phyloP scores from a whole-genome alignment of 2,113 vertebrate genomes.

The Brachypodius melanocephalos region DNA sequence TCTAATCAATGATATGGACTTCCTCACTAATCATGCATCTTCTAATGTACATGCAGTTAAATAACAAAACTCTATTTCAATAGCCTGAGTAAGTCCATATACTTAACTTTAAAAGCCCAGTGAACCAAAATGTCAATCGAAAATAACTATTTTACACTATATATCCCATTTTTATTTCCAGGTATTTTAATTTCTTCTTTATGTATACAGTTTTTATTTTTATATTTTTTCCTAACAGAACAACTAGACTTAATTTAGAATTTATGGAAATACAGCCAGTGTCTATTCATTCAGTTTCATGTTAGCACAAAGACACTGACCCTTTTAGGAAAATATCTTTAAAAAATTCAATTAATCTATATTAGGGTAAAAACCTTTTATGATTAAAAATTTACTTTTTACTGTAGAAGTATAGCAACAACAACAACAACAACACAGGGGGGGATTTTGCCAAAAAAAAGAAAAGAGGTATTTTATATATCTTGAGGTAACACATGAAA shows the following conservation, averaged over 20 bases:
- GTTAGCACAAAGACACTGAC: neutral
- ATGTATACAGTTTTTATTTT: neutral
- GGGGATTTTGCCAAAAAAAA: neutral
- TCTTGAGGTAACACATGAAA: neutral
- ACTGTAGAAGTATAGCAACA: neutral
- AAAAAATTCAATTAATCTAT: neutral
- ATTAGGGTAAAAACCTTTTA: neutral
- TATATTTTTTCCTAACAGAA: neutral
- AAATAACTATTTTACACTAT: neutral
- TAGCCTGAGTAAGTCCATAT: neutral
- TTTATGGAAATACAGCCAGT: neutral
- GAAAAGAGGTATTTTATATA: neutral
- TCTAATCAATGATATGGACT: conserved; percentile 3
- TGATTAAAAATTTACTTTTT: neutral
- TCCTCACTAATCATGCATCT: neutral
- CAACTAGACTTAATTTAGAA: neutral
- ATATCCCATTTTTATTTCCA: neutral
- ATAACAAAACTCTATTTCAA: neutral
- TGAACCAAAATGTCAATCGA: neutral
- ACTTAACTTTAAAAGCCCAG: neutral
- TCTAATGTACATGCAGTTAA: neutral
- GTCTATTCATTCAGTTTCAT: neutral
- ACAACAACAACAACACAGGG: neutral
- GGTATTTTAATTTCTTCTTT: neutral
- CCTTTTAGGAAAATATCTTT: neutral